Evolutionary conservation across 2,888 invertebrate genomes (phyloP).

Genomic region (Watsonalla cultraria): DNA sequence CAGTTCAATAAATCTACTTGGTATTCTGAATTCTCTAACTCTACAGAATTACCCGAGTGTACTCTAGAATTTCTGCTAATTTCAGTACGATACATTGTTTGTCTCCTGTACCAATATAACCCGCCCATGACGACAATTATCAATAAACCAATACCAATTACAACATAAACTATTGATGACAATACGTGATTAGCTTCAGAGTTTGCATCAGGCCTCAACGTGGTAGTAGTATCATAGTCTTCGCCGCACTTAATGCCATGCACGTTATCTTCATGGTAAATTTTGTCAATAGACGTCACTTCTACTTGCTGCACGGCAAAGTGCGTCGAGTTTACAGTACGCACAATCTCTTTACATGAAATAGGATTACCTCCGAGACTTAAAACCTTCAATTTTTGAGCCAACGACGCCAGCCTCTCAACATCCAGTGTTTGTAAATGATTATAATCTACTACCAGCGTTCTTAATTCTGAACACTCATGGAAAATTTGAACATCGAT

Average conservation of each 20-base stretch:
- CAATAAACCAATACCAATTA: conserved; percentile 27
- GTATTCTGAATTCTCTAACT: conserved; percentile 39
- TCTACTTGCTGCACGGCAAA: conserved; percentile 33
- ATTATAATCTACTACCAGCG: conserved; percentile 60
- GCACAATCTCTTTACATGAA: conserved; percentile 57
- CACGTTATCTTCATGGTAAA: conserved; percentile 67
- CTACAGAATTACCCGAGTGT: conserved; percentile 38
- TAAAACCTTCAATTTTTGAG: conserved; percentile 43
- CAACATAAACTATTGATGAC: conserved; percentile 25
- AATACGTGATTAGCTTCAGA: conserved; percentile 8
- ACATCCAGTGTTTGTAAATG: conserved; percentile 50
- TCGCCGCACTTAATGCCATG: conserved; percentile 64
- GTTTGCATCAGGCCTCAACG: conserved; percentile 1
- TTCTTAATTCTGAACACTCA: conserved; percentile 53
- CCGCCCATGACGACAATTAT: conserved; percentile 17
- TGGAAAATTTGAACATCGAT: conserved; percentile 61
- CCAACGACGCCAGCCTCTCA: conserved; percentile 39
- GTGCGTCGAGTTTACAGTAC: conserved; percentile 31
- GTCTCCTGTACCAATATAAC: conserved; percentile 12
- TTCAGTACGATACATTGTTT: conserved; percentile 4
- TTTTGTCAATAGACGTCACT: conserved; percentile 59
- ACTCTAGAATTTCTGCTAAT: conserved; percentile 28
- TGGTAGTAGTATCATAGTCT: conserved; percentile 11
- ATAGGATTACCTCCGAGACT: conserved; percentile 66
- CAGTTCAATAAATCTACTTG: conserved; percentile 28